Evolutionary conservation across 2,113 vertebrate genomes (phyloP).

Genomic region (Gorilla gorilla): DNA sequence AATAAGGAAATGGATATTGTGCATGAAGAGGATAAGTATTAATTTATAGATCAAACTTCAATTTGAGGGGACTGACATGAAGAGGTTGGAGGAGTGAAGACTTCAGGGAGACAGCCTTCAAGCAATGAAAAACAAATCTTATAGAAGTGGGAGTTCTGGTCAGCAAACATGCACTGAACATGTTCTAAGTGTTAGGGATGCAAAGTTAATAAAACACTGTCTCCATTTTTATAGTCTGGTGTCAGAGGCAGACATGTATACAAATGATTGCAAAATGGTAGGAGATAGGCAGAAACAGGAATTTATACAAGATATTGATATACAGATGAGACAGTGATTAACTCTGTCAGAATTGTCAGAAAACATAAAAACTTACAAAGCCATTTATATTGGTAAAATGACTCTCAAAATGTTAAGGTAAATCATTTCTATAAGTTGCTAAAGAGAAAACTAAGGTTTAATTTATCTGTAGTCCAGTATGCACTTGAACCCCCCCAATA

Average conservation of each 20-base stretch:
- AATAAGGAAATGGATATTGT: neutral
- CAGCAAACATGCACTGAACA: neutral
- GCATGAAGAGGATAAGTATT: neutral
- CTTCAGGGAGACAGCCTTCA: neutral
- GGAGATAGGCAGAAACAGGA: neutral
- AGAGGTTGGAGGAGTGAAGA: neutral
- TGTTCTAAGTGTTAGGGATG: neutral
- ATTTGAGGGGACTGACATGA: neutral
- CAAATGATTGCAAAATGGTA: neutral
- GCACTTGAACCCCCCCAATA: neutral
- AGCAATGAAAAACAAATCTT: neutral
- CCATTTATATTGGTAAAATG: neutral
- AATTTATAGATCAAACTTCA: neutral
- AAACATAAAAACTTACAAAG: constrained; percentile 26
- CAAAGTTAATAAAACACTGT: neutral
- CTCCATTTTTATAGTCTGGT: neutral
- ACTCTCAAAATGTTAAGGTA: constrained; percentile 17
- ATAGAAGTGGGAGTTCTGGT: neutral
- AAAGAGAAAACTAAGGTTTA: neutral
- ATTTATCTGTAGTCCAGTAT: constrained; percentile 19
- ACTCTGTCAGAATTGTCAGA: neutral
- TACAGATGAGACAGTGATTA: neutral
- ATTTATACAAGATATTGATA: neutral
- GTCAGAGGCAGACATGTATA: constrained; percentile 13
- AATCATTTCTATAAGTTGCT: constrained; percentile 24